phyloP scores from a whole-genome alignment of 2,113 vertebrate genomes.

The Jacana jacana region DNA sequence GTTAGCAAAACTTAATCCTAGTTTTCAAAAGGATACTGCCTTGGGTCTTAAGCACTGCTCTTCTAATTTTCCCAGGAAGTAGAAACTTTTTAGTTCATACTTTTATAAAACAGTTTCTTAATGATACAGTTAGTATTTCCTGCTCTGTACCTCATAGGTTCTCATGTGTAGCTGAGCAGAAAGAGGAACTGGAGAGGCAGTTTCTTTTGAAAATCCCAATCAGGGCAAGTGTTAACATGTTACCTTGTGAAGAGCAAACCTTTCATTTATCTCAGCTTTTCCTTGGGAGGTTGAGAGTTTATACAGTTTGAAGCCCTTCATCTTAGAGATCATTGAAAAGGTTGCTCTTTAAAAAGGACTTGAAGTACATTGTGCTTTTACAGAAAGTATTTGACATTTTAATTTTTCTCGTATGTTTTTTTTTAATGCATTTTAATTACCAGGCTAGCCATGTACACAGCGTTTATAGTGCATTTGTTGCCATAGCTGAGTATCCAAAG shows the following conservation, averaged over 20 bases:
- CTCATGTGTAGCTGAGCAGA: background rate
- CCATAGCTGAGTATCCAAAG: background rate
- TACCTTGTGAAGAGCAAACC: background rate
- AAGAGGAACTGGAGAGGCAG: background rate
- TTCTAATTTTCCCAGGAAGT: background rate
- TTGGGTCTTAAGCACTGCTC: background rate
- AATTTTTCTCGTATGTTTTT: background rate
- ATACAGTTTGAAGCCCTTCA: background rate
- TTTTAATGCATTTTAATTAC: background rate
- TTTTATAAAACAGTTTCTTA: background rate
- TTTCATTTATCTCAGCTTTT: background rate
- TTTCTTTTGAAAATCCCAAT: background rate
- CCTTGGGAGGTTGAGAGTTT: background rate
- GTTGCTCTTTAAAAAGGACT: background rate
- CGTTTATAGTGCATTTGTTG: background rate
- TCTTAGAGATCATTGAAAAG: background rate
- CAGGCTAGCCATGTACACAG: accelerated
- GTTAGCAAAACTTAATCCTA: background rate
- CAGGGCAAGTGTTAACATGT: background rate
- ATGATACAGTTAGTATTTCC: background rate
- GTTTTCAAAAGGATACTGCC: background rate
- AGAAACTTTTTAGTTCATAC: background rate
- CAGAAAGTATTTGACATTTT: background rate
- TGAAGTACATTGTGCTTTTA: background rate
- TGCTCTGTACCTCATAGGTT: background rate